phyloP scores from a whole-genome alignment of 64 coral and sea anemone genomes.

The Acropora yongei region DNA sequence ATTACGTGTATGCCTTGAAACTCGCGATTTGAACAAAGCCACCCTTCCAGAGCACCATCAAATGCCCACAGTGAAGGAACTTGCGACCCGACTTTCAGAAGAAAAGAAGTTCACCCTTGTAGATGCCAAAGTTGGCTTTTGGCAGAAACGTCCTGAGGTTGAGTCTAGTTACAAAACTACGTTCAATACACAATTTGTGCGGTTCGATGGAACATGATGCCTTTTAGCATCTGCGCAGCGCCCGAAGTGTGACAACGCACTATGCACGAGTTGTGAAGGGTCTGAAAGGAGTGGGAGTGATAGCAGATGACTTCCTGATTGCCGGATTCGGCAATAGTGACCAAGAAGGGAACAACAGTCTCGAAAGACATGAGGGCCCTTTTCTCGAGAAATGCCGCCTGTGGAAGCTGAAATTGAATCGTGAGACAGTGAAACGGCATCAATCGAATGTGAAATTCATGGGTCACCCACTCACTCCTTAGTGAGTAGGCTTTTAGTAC shows the following conservation, averaged over 20 bases:
- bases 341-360: background rate
- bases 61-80: background rate
- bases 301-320: background rate
- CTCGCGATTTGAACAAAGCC: background rate
- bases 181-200: background rate
- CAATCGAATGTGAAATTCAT: background rate
- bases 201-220: too few species aligned
- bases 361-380: background rate
- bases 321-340: slow-evolving; percentile 1
- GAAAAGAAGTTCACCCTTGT: slow-evolving; percentile 22
- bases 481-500: background rate
- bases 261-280: too few species aligned
- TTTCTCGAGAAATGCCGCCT: slow-evolving; percentile 32
- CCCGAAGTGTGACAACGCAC: too few species aligned
- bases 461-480: background rate
- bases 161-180: slow-evolving; percentile 20
- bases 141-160: background rate
- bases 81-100: background rate
- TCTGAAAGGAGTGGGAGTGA: background rate
- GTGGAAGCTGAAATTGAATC: slow-evolving; percentile 55
- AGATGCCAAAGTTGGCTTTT: background rate
- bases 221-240: too few species aligned
- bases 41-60: background rate
- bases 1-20: slow-evolving; percentile 13
- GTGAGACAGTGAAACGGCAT: slow-evolving; percentile 21